Conservation (phyloP, 1,140 invertebrate genomes). For the Lepidurus apus region DNA sequence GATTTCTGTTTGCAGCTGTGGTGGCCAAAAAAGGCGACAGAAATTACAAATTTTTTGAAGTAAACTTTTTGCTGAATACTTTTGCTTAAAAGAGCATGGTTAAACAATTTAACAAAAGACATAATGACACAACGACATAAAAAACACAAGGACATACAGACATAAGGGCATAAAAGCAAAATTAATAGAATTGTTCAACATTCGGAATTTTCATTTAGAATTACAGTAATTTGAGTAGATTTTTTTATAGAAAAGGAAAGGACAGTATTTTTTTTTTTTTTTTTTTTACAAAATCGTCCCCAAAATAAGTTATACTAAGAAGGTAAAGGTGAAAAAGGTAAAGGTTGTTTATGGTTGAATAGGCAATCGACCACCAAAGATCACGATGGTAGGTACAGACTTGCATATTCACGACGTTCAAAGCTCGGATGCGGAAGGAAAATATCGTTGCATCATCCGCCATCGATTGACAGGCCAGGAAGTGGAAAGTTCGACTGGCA, state of each 20-base stretch:
- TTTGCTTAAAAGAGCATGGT: too few species aligned
- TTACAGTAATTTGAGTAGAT: not conserved
- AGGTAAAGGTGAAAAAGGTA: too few species aligned
- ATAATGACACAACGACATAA: too few species aligned
- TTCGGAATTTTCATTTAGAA: too few species aligned
- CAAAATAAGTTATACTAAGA: not conserved
- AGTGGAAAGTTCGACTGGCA: not conserved
- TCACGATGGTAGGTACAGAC: slow-evolving; percentile 7
- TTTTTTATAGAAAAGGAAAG: not conserved
- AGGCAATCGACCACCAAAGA: slow-evolving; percentile 1
- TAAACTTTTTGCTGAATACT: too few species aligned
- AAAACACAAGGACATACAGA: too few species aligned
- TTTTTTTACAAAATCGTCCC: not conserved
- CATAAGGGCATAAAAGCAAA: too few species aligned
- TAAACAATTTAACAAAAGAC: too few species aligned
- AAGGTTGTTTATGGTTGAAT: not conserved
- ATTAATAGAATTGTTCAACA: too few species aligned
- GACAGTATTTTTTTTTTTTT: not conserved
- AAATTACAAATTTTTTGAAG: too few species aligned
- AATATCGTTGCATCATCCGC: slow-evolving; percentile 24
- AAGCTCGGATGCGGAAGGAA: not conserved
- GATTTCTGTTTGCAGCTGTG: not conserved
- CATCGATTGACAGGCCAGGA: slow-evolving; percentile 28
- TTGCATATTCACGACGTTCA: slow-evolving; percentile 27
- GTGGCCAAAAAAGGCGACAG: too few species aligned